Evolutionary conservation across 2,113 vertebrate genomes (phyloP).

Genomic region (Antigone vipio): DNA sequence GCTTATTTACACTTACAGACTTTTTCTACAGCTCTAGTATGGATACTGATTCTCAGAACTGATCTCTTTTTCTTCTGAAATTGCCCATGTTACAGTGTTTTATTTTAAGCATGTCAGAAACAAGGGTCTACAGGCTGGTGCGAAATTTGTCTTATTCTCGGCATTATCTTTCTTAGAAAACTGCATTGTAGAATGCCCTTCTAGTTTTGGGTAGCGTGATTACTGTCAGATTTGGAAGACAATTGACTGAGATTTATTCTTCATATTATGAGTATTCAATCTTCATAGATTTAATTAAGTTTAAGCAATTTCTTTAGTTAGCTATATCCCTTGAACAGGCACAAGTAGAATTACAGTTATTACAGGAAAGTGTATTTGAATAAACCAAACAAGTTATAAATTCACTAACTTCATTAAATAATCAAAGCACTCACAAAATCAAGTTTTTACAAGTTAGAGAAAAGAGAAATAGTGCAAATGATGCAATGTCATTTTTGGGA

Average conservation of each 20-base stretch:
- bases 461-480: not conserved
- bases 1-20: not conserved
- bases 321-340: not conserved
- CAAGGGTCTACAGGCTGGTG: not conserved
- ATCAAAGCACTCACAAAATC: not conserved
- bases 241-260: not conserved
- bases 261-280: not conserved
- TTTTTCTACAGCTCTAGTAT: not conserved
- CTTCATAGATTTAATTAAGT: not conserved
- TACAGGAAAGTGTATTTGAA: not conserved
- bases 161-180: not conserved
- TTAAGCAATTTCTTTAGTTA: not conserved
- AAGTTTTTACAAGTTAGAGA: not conserved
- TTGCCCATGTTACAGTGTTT: fast-evolving
- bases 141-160: not conserved
- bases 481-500: not conserved
- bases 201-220: not conserved
- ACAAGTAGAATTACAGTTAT: not conserved
- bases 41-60: not conserved
- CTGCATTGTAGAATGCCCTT: not conserved
- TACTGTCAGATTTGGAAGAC: not conserved
- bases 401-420: not conserved
- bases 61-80: not conserved
- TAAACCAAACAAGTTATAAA: not conserved
- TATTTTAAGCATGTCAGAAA: not conserved